Conservation (phyloP, 2,797 vertebrate genomes). For the Strix occidentalis region DNA sequence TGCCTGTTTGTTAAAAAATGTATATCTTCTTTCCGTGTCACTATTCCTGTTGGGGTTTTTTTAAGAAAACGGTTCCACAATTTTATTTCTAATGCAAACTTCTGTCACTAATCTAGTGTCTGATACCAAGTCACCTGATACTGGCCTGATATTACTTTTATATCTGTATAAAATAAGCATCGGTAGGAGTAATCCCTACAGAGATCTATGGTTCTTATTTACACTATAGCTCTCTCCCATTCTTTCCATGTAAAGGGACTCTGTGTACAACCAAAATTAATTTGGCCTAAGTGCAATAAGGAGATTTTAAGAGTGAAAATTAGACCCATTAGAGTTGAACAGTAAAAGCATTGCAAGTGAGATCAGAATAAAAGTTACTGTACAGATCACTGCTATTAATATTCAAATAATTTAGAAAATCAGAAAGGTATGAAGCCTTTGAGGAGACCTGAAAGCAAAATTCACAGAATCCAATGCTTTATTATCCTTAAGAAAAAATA, state of each 20-base stretch:
- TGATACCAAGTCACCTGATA: neutral
- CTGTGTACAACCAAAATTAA: neutral
- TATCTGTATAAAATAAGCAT: neutral
- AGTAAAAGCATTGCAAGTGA: neutral
- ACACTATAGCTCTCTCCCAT: neutral
- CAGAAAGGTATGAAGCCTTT: neutral
- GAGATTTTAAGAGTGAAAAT: neutral
- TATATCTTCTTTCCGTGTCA: neutral
- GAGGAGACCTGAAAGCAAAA: neutral
- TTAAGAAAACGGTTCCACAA: neutral
- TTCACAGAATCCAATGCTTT: neutral
- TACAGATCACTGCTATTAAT: neutral
- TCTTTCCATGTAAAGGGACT: neutral
- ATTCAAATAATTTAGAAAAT: neutral
- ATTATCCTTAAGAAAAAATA: neutral
- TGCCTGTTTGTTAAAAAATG: slow-evolving; percentile 3
- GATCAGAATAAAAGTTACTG: neutral
- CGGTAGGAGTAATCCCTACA: neutral
- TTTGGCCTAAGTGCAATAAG: neutral
- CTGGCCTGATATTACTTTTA: neutral
- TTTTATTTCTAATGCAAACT: neutral
- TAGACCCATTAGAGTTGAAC: neutral
- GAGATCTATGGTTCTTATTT: neutral
- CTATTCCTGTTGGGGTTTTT: neutral
- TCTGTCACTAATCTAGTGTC: neutral